phyloP scores from a whole-genome alignment of 1,140 invertebrate species.

The Patella vulgata region DNA sequence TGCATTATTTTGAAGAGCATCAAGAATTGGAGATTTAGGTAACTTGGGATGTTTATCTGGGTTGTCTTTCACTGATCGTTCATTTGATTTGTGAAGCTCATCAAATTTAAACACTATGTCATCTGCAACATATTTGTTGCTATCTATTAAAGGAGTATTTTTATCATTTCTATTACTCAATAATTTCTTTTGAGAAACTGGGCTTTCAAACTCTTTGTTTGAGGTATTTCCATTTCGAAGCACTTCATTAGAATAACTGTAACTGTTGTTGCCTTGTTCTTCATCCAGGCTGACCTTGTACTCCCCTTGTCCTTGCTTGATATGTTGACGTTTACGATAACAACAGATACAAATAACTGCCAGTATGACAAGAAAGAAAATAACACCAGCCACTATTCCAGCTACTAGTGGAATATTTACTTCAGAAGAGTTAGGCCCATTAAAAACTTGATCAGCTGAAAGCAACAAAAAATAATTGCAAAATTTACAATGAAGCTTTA shows the following conservation, averaged over 20 bases:
- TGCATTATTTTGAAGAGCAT: constrained; percentile 31
- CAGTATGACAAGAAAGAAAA: constrained; percentile 32
- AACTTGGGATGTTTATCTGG: constrained; percentile 8
- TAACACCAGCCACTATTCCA: constrained; percentile 31
- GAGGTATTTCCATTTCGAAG: constrained; percentile 29
- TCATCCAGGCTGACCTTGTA: constrained; percentile 14
- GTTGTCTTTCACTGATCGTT: no score
- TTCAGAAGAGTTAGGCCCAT: constrained; percentile 24
- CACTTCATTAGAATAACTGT: constrained; percentile 19
- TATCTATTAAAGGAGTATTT: no score
- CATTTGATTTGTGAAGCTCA: no score
- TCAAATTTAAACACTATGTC: no score
- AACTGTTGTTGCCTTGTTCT: constrained; percentile 12
- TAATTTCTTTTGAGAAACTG: constrained; percentile 26
- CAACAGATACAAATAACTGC: constrained; percentile 33
- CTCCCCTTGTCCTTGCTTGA: background rate
- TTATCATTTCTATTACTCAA: constrained; percentile 17
- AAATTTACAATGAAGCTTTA: background rate
- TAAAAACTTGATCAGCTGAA: constrained; percentile 12
- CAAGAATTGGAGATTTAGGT: constrained; percentile 34
- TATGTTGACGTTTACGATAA: constrained; percentile 27
- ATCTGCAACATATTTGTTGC: no score
- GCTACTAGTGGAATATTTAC: constrained; percentile 33
- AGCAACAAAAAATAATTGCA: background rate
- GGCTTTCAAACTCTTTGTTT: constrained; percentile 23